Evolutionary conservation across 2,113 vertebrate species (phyloP), one percentile per base, ranked within the genome.

Genomic region (Hippocampus zosterae): DNA sequence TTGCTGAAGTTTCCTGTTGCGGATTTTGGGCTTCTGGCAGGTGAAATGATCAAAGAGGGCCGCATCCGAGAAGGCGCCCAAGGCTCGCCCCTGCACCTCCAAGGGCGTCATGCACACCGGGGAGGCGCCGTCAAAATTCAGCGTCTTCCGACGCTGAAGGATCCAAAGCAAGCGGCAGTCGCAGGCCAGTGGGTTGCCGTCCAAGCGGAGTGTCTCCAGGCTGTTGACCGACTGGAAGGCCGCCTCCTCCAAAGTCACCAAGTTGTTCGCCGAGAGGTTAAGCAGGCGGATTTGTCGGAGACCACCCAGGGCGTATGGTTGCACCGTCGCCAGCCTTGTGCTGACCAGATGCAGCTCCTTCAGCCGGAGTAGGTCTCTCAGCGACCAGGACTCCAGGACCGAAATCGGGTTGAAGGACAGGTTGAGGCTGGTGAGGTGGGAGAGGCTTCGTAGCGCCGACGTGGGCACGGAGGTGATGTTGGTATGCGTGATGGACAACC

Each of bases 101-200:
- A 94, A 90, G 0, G 97, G 97, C 0, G 88, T 88, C 75, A 91
- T 90, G 70, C 97, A 99, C 80, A 94, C 91, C 0, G 97, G 97
- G 15, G 93, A 92, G 18, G 91, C 92, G 23, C 93, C 92, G 0
- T 98, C 95, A 0, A 98, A 99, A 86, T 96, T 94, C 19, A 99
- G 94, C 0, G 95, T 97, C 90, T 98, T 98, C 11, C 96, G 92
- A 0, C 95, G 94, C 87, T 98, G 96, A 73, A 98, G 92, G 78
- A 99, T 94, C 97, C 97, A 99, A 12, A 98, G 93, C 57, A 99
- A 92, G 42, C 97, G 96, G 72, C 97, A 99, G 89, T 99, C 97
- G 0, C 97, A 99, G 70, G 95, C 93, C 78, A 99, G 85, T 1
- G 97, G 97, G 87, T 98, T 99, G 46, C 90, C 91, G 68, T 99